phyloP scores from a whole-genome alignment of 2,113 vertebrate genomes.

The Dissostichus mawsoni region DNA sequence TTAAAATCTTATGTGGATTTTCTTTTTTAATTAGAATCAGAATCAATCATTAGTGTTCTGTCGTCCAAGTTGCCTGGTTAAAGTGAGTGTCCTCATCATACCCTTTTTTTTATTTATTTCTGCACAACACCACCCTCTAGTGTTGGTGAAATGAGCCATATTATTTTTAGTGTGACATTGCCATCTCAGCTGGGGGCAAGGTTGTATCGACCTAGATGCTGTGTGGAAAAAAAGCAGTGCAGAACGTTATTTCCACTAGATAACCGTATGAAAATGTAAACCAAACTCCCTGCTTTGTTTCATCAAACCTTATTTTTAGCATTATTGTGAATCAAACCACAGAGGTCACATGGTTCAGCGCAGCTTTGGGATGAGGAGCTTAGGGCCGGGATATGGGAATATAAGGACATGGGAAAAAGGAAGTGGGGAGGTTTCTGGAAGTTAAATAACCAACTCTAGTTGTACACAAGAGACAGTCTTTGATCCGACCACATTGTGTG shows the following conservation, averaged over 20 bases:
- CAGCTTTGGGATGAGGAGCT: conserved; percentile 1
- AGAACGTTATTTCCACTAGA: not conserved
- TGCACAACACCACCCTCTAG: conserved; percentile 44
- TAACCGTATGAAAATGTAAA: not conserved
- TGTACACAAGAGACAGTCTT: conserved; percentile 38
- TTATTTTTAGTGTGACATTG: conserved; percentile 16
- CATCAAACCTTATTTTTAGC: conserved; percentile 14
- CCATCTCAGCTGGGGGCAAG: conserved; percentile 20
- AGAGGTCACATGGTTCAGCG: conserved; percentile 25
- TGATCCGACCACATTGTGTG: conserved; percentile 13
- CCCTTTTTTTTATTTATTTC: not conserved
- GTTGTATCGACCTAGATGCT: conserved; percentile 18
- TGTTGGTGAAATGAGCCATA: conserved; percentile 8
- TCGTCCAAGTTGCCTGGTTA: not conserved
- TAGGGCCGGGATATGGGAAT: conserved; percentile 45
- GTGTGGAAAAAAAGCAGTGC: not conserved
- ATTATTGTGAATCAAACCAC: conserved; percentile 19
- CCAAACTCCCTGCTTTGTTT: conserved; percentile 22
- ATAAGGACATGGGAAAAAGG: conserved; percentile 66
- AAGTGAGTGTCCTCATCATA: not conserved
- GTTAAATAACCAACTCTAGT: conserved; percentile 22
- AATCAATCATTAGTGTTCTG: not conserved
- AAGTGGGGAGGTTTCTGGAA: conserved; percentile 51
- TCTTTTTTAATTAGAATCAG: not conserved
- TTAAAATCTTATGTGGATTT: too few species aligned